Conservation (phyloP, 2,888 invertebrate genomes). For the Leptothorax acervorum region DNA sequence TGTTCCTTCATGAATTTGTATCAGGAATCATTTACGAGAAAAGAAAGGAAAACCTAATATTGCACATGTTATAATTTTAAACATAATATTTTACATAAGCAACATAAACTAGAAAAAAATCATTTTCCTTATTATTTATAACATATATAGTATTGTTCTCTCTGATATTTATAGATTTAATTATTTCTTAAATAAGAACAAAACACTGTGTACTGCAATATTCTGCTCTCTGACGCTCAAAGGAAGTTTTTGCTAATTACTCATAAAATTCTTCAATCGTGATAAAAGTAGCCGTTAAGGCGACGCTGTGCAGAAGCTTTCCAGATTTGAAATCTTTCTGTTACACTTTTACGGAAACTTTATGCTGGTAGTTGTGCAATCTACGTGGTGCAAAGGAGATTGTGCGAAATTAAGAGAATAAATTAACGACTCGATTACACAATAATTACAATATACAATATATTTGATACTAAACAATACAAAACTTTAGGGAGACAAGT, state of each 20-base stretch:
- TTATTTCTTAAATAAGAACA: neutral
- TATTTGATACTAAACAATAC: neutral
- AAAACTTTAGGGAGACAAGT: conserved; percentile 3
- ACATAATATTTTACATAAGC: neutral
- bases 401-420: neutral
- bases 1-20: neutral
- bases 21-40: neutral
- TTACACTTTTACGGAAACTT: conserved; percentile 28
- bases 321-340: conserved; percentile 42
- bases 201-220: neutral
- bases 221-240: neutral
- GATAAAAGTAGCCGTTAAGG: conserved; percentile 36
- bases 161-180: neutral
- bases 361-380: conserved; percentile 7
- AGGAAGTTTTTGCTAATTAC: conserved; percentile 44
- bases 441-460: conserved; percentile 5
- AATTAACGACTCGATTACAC: neutral
- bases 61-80: neutral
- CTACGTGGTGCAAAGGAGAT: conserved; percentile 5
- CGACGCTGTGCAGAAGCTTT: conserved; percentile 18
- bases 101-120: neutral
- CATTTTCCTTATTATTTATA: neutral
- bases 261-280: conserved; percentile 28
- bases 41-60: neutral
- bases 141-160: neutral